Conservation (phyloP, 2,113 vertebrate genomes). For the Otus sunia region DNA sequence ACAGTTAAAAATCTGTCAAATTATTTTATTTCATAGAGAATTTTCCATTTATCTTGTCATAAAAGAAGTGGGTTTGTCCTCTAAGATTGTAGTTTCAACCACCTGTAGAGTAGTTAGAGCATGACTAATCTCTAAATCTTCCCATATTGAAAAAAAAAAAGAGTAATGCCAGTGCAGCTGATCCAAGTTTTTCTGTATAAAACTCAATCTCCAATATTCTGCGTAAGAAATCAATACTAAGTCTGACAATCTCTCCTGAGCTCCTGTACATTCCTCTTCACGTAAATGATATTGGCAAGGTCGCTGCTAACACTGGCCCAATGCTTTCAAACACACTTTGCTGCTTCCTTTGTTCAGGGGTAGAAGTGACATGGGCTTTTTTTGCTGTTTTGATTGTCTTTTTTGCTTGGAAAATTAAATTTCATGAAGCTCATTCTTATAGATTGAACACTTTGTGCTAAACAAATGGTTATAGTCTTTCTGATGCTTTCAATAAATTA, state of each 20-base stretch:
- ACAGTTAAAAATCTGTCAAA: neutral
- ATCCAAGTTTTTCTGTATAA: neutral
- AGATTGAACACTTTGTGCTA: slow-evolving; percentile 50
- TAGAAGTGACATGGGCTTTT: neutral
- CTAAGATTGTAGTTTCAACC: neutral
- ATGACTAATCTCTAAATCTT: neutral
- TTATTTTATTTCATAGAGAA: neutral
- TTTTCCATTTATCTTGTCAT: fast-evolving
- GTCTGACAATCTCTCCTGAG: neutral
- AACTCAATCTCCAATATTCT: neutral
- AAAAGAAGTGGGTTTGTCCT: neutral
- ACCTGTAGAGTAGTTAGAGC: neutral
- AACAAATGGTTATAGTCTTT: slow-evolving; percentile 45
- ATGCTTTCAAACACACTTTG: neutral
- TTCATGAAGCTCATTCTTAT: slow-evolving; percentile 47
- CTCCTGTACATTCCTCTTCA: neutral
- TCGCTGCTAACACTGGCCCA: neutral
- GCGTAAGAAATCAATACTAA: neutral
- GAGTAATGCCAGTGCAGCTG: neutral
- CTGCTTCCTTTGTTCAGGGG: neutral
- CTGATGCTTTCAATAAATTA: slow-evolving; percentile 61
- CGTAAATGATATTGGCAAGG: neutral
- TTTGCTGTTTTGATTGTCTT: neutral
- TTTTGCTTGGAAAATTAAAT: slow-evolving; percentile 56
- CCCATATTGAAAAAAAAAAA: neutral